Conservation (phyloP, 1,140 invertebrate species). For the Pseudoatta argentina region DNA sequence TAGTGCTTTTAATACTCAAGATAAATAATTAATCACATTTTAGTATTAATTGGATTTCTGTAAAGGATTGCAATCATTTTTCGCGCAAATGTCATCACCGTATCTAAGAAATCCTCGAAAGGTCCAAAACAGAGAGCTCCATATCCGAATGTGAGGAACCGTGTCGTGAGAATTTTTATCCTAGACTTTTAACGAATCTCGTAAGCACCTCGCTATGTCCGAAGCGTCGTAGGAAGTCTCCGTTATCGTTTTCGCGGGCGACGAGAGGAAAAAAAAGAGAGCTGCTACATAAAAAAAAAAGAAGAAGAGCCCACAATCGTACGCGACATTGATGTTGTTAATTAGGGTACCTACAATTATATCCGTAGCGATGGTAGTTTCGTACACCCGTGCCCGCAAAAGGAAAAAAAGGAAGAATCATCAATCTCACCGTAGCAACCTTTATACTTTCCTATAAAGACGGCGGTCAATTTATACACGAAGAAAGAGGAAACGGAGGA, state of each 20-base stretch:
- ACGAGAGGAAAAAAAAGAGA: constrained; percentile 15
- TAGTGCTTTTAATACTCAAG: too few relatives aligned
- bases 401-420: constrained; percentile 9
- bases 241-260: constrained; percentile 19
- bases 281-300: constrained; percentile 11
- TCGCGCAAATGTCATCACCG: too few relatives aligned
- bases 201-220: not conserved
- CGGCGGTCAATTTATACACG: constrained; percentile 27
- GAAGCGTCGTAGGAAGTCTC: not conserved
- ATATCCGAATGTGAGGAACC: not conserved
- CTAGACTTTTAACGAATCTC: not conserved
- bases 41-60: too few relatives aligned
- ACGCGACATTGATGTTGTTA: constrained; percentile 59
- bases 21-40: too few relatives aligned
- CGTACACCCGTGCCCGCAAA: constrained; percentile 45
- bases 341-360: constrained; percentile 63
- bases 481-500: not conserved
- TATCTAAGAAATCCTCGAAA: not conserved
- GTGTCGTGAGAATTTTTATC: constrained; percentile 1
- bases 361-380: constrained; percentile 61
- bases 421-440: constrained; percentile 35
- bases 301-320: constrained; percentile 32
- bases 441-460: constrained; percentile 69
- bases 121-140: not conserved
- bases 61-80: not conserved